Evolutionary conservation across 64 coral and sea anemone species (phyloP).

Genomic region (Hydrozoanthus tunicans): DNA sequence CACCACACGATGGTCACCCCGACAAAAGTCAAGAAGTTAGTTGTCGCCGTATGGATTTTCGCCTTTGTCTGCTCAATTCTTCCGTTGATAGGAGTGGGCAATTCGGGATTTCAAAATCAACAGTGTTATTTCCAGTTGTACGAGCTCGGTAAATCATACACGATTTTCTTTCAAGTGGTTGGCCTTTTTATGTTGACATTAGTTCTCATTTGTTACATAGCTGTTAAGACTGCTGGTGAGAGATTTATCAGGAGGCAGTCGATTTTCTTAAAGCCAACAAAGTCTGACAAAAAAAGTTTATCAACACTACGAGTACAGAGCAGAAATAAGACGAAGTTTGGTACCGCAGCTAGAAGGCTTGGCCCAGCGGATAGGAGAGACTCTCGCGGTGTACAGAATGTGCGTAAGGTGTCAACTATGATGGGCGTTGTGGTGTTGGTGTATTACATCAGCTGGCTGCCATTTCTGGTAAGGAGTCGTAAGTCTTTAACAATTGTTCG

Average conservation of each 20-base stretch:
- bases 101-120: slow-evolving; percentile 56
- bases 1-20: slow-evolving; percentile 80
- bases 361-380: not conserved
- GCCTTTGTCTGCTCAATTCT: slow-evolving; percentile 67
- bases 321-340: not conserved
- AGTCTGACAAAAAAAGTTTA: not conserved
- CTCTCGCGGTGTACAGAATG: slow-evolving; percentile 65
- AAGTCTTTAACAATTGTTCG: too few species aligned
- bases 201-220: slow-evolving; percentile 76
- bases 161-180: slow-evolving; percentile 61
- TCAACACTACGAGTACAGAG: not conserved
- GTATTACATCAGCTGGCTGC: slow-evolving; percentile 96
- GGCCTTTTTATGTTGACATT: slow-evolving; percentile 65
- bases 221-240: slow-evolving; percentile 67
- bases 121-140: slow-evolving; percentile 79
- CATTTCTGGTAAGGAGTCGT: slow-evolving; percentile 80
- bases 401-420: slow-evolving; percentile 61
- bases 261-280: not conserved
- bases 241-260: slow-evolving; percentile 81
- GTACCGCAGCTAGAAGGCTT: not conserved
- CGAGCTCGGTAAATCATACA: slow-evolving; percentile 66
- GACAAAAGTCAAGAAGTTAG: slow-evolving; percentile 53
- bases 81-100: slow-evolving; percentile 61
- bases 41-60: slow-evolving; percentile 76
- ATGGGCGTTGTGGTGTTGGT: slow-evolving; percentile 79